These are phyloP conservation scores for Drosophila grimshawi DNA, from an alignment of 1,140 invertebrate species.

Conservation along the genomic window DNA sequence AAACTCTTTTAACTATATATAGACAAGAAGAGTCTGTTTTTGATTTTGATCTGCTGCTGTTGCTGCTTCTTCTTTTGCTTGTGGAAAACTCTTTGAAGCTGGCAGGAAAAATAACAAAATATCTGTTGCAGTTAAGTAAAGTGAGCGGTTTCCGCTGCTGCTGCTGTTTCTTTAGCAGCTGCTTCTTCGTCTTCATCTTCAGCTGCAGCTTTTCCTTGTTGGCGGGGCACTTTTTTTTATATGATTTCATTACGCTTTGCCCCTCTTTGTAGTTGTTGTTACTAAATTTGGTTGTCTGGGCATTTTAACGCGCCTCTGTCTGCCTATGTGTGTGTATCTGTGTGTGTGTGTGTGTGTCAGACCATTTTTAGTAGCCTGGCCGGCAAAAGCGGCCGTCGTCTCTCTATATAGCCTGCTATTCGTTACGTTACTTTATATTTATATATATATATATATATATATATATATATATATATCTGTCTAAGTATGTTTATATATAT, in stretches of 20 bases:
- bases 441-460: not conserved
- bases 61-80: slow-evolving; percentile 6
- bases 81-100: slow-evolving; percentile 68
- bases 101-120: not conserved
- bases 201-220: slow-evolving; percentile 18
- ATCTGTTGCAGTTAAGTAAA: not conserved
- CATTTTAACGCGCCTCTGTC: slow-evolving; percentile 59
- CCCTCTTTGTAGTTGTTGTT: slow-evolving; percentile 57
- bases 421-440: slow-evolving; percentile 27
- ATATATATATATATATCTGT: slow-evolving; percentile 2
- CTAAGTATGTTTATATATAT: slow-evolving; percentile 13
- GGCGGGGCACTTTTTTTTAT: slow-evolving; percentile 63
- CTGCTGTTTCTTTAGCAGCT: not conserved
- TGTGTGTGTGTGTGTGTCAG: slow-evolving; percentile 50
- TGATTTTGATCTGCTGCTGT: too few relatives aligned
- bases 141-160: not conserved
- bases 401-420: slow-evolving; percentile 56
- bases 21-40: slow-evolving; percentile 48
- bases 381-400: slow-evolving; percentile 36
- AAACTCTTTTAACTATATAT: slow-evolving; percentile 60
- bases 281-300: slow-evolving; percentile 82
- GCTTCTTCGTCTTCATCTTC: not conserved
- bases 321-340: slow-evolving; percentile 7
- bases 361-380: slow-evolving; percentile 78
- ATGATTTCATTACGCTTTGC: slow-evolving; percentile 75